Evolutionary conservation across 2,113 vertebrate species (phyloP), one percentile per base, ranked within the genome.

Genomic region (Calidris pugnax): DNA sequence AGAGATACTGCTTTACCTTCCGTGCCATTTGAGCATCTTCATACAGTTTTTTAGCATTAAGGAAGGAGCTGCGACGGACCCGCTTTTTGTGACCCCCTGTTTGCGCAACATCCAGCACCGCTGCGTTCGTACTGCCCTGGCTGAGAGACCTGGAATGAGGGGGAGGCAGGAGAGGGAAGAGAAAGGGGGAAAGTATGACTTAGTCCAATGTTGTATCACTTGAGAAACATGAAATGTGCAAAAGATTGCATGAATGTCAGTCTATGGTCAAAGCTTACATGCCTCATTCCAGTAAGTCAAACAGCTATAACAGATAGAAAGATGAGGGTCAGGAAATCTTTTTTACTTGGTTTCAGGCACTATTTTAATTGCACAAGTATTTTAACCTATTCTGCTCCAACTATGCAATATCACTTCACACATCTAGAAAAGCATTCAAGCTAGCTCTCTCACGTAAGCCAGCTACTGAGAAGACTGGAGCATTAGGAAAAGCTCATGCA

Each of bases 21-120:
- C 99, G 98, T 83, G 99, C 99, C 99, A 99, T 99, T 97, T 99
- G 99, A 55, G 99, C 99, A 60, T 99, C 99, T 97, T 99, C 99
- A 19, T 99, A 99, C 43, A 99, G 98, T 97, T 99, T 99, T 98
- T 99, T 99, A 97, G 99, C 99, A 68, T 99, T 99, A 51, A 99
- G 99, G 97, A 99, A 99, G 94, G 99, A 99, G 97, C 99, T 99
- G 79, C 99, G 99, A 21, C 99, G 99, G 43, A 99, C 99, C 18
- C 99, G 98, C 98, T 99, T 99, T 98, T 99, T 99, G 95, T 99
- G 99, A 13, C 99, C 99, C 19, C 99, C 99, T 0, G 99, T 97
- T 98, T 99, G 99, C 7, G 98, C 99, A 18, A 99, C 99, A 74
- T 99, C 99, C 37, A 99, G 98, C 94, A 99, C 99, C 0, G 99